Conservation (phyloP, 1,140 invertebrate genomes). For the Dendroctonus valens region DNA sequence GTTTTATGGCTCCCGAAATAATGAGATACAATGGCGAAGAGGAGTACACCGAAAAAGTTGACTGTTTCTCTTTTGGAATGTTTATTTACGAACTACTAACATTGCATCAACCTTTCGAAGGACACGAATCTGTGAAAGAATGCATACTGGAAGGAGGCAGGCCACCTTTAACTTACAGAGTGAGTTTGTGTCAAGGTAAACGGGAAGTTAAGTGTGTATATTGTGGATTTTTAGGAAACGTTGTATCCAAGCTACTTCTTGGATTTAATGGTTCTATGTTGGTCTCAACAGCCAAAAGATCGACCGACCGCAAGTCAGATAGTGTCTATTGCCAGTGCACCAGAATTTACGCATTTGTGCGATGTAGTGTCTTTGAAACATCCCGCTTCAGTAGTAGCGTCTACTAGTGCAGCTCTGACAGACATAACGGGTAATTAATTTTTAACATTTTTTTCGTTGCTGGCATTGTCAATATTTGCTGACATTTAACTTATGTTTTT, state of each 20-base stretch:
- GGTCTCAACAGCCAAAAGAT: constrained; percentile 83
- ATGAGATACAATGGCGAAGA: constrained; percentile 97
- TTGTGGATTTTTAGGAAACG: constrained; percentile 55
- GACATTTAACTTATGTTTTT: constrained; percentile 13
- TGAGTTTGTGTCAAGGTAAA: constrained; percentile 42
- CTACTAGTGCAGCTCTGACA: constrained; percentile 50
- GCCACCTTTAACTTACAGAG: constrained; percentile 80
- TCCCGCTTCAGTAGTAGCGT: constrained; percentile 58
- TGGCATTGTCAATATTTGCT: not conserved
- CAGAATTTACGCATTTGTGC: constrained; percentile 87
- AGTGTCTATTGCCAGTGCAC: constrained; percentile 85
- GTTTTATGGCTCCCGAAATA: constrained; percentile 99
- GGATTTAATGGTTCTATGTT: constrained; percentile 94
- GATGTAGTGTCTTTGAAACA: constrained; percentile 74
- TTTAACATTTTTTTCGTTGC: not conserved
- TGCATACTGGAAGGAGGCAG: constrained; percentile 92
- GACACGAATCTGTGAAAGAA: constrained; percentile 94
- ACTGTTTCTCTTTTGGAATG: constrained; percentile 99
- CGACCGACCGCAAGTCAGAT: constrained; percentile 92
- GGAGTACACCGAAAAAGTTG: constrained; percentile 98
- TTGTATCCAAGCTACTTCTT: constrained; percentile 87
- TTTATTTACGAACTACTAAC: constrained; percentile 95
- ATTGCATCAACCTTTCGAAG: constrained; percentile 90
- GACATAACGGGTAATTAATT: constrained; percentile 46
- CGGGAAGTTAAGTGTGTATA: not conserved